These are phyloP conservation scores for Potorous gilbertii DNA, from an alignment of 2,797 vertebrate genomes.

Conservation along the genomic window DNA sequence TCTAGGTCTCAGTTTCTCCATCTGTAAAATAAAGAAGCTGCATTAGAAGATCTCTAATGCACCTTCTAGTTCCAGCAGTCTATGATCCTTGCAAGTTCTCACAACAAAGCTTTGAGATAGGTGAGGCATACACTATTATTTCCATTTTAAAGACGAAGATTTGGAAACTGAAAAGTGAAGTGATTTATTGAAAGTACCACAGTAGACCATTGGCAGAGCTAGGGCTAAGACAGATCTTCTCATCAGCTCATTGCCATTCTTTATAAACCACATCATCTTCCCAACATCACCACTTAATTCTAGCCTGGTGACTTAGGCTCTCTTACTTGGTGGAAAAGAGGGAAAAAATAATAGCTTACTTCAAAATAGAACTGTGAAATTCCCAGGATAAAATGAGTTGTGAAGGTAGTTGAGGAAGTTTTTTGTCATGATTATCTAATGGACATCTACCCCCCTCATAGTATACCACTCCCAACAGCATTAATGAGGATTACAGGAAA, in stretches of 20 bases:
- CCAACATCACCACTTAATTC: not conserved
- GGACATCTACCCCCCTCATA: constrained; percentile 22
- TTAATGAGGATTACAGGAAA: constrained; percentile 23
- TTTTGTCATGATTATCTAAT: constrained; percentile 9
- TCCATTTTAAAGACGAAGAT: not conserved
- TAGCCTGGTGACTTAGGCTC: not conserved
- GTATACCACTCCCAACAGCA: not conserved
- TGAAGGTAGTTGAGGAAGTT: not conserved
- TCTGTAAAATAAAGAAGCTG: too few relatives aligned
- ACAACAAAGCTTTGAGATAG: constrained; percentile 18
- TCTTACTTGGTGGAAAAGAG: constrained; percentile 5
- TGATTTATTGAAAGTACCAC: not conserved
- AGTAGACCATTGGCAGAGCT: not conserved
- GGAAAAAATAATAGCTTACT: not conserved
- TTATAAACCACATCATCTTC: not conserved
- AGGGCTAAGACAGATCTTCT: not conserved
- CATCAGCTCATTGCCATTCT: not conserved
- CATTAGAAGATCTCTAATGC: too few relatives aligned
- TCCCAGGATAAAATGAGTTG: constrained; percentile 8
- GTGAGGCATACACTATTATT: not conserved
- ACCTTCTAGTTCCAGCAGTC: too few relatives aligned
- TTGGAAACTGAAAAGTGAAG: not conserved
- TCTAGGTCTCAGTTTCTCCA: too few relatives aligned
- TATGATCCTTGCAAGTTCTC: constrained; percentile 5
- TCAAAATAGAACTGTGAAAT: not conserved